phyloP scores from a whole-genome alignment of 2,797 vertebrate genomes.

The Mus minutoides region DNA sequence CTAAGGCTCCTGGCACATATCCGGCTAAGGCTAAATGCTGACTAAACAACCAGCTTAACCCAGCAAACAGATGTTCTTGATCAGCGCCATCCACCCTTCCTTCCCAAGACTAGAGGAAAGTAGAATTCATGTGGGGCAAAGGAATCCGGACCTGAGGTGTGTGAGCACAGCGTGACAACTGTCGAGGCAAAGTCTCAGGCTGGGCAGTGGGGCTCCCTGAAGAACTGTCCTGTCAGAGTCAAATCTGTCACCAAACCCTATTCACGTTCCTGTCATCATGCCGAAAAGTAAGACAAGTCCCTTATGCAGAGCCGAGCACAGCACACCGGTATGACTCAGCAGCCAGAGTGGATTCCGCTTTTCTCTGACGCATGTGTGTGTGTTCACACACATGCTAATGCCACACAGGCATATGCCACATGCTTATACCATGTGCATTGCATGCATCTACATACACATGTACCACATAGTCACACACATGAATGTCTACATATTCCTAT shows the following conservation, averaged over 20 bases:
- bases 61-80: accelerated
- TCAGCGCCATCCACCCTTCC: accelerated
- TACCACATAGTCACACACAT: neutral
- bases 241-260: slow-evolving; percentile 37
- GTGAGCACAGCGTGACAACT: neutral
- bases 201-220: accelerated
- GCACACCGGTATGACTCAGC: neutral
- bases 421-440: neutral
- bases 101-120: no score
- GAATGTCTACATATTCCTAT: neutral
- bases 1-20: accelerated
- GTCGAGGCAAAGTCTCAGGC: neutral
- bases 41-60: accelerated
- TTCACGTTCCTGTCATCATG: slow-evolving; percentile 41
- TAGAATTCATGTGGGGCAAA: neutral
- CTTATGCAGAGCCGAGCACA: slow-evolving; percentile 14
- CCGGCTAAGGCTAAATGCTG: no score
- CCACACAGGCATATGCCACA: neutral
- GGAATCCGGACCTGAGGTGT: neutral
- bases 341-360: slow-evolving; percentile 59
- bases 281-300: neutral
- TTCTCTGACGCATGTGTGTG: slow-evolving; percentile 63
- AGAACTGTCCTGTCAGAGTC: neutral
- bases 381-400: neutral
- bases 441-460: slow-evolving; percentile 22